Conservation (phyloP, 1,140 invertebrate genomes). For the Drosophila paulistorum region DNA sequence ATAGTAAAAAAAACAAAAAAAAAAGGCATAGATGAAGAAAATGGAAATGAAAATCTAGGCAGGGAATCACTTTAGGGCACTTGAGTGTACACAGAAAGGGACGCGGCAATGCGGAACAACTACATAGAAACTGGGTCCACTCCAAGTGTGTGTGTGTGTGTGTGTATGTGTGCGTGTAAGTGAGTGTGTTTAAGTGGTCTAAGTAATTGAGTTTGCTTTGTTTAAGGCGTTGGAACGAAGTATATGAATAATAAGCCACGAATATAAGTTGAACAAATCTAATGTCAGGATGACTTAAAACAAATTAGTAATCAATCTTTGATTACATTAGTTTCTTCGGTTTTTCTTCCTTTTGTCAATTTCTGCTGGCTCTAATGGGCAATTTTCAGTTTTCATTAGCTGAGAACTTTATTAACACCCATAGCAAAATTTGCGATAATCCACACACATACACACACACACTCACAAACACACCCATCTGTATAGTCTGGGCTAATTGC, state of each 20-base stretch:
- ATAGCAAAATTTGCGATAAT: background rate
- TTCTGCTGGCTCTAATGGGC: no score
- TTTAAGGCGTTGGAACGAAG: slow-evolving; percentile 31
- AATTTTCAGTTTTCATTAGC: slow-evolving; percentile 55
- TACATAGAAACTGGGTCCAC: slow-evolving; percentile 28
- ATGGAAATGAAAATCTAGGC: slow-evolving; percentile 39
- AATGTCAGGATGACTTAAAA: no score
- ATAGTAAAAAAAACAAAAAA: slow-evolving; percentile 27
- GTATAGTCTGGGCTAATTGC: slow-evolving; percentile 47
- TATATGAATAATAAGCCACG: slow-evolving; percentile 7
- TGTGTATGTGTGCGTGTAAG: background rate
- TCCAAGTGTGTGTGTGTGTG: slow-evolving; percentile 38
- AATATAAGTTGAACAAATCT: background rate
- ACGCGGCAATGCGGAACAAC: background rate
- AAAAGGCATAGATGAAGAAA: slow-evolving; percentile 24
- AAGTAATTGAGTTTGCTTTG: slow-evolving; percentile 67
- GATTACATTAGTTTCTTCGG: no score
- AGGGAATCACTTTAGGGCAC: slow-evolving; percentile 58
- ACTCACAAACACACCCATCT: background rate
- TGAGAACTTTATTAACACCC: slow-evolving; percentile 62
- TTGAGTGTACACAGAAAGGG: slow-evolving; percentile 9
- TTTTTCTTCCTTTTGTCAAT: no score
- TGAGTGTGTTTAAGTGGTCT: slow-evolving; percentile 23
- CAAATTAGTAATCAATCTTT: no score
- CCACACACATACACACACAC: background rate